Base-by-base conservation (phyloP, 2,888 invertebrate genomes). In the Agrotis puta region DNA sequence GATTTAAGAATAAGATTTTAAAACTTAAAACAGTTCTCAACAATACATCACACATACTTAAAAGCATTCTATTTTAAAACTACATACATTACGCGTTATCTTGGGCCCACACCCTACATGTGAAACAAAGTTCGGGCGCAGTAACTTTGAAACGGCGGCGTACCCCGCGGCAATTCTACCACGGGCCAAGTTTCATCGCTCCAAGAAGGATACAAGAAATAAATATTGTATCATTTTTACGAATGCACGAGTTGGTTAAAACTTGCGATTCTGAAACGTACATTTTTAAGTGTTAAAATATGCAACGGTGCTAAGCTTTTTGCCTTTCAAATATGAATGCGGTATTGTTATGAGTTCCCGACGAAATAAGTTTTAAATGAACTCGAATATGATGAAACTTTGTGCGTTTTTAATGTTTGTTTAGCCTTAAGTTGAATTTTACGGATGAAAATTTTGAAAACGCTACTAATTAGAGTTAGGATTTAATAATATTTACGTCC, bases 181-280 rank as follows among this genome's bases (percentile, higher is more conserved):
- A 71, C 84, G 80, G 73, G 75, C 83, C 73, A 82, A 88, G 83
- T 88, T 89, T 79, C 68, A 73, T 48, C 74, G 79, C 83, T 74
- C 58, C 58, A 73, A 82, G 79, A 82, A 82, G 81, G 79, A 85
- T 84, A 83, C 70, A 77, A 78, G 84, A 87, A 81, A 86, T 88
- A 88, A 89, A 90, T 88, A 88, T 88, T 89, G 63, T 72, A 89
- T 82, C 83, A 83, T 85, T 85, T 83, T 84, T 80, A 57, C 74
- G 67, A 83, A 86, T 84, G 83, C 81, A 82, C 58, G 81, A 84
- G 84, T 81, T 85, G 79, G 71, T 83, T 85, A 80, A 80, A 85
- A 86, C 77, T 86, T 86, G 65, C 57, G 48, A 59, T 64, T 64
- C 64, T 57, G 54, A 62, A 66, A 58, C 54, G 79, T 82, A 69